These are phyloP conservation scores for Drosophila sturtevanti DNA, from an alignment of 1,140 invertebrate species.

Conservation along the genomic window DNA sequence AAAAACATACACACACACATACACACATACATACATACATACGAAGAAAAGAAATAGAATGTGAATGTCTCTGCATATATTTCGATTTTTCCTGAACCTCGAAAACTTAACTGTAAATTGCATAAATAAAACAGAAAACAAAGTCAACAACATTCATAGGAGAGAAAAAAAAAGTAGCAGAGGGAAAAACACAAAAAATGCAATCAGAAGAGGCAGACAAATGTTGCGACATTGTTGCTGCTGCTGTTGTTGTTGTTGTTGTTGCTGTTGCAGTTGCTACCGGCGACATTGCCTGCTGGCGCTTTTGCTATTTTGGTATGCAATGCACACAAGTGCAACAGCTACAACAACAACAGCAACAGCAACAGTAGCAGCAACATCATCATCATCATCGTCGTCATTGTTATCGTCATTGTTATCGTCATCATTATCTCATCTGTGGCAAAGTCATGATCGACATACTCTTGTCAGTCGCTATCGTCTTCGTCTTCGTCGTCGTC, in stretches of 20 bases:
- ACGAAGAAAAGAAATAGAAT: slow-evolving; percentile 2
- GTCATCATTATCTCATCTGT: slow-evolving; percentile 42
- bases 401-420: slow-evolving; percentile 41
- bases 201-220: slow-evolving; percentile 52
- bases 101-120: slow-evolving; percentile 68
- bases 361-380: slow-evolving; percentile 41
- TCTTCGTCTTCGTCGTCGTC: no score
- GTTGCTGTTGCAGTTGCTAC: slow-evolving; percentile 33
- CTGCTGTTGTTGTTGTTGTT: background rate
- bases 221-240: slow-evolving; percentile 53
- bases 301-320: slow-evolving; percentile 72
- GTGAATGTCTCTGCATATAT: slow-evolving; percentile 11
- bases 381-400: slow-evolving; percentile 29
- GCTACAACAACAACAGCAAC: no score
- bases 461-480: slow-evolving; percentile 61
- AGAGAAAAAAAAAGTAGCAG: slow-evolving; percentile 36
- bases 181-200: slow-evolving; percentile 36
- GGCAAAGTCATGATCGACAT: slow-evolving; percentile 57
- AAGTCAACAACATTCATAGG: slow-evolving; percentile 35
- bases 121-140: slow-evolving; percentile 73
- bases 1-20: no score
- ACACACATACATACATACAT: no score
- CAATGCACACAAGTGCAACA: slow-evolving; percentile 65
- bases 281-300: slow-evolving; percentile 74
- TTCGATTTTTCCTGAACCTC: slow-evolving; percentile 20